Base-by-base conservation (phyloP, 2,113 vertebrate species). In the Gnathonemus echidnorhynchus region DNA sequence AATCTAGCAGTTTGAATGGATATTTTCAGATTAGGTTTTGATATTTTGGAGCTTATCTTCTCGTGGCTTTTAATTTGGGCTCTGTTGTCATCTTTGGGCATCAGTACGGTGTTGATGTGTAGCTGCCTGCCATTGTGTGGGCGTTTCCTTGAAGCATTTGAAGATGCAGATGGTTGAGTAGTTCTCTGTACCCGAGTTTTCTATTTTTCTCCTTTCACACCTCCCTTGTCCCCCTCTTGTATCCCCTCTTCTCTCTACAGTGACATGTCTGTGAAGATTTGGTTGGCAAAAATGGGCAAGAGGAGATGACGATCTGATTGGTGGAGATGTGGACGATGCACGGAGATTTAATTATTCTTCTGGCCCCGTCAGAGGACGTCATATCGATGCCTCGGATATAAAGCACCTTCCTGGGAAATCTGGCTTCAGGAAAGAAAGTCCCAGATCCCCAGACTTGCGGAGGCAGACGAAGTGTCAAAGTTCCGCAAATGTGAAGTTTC, bases 261-360 rank as follows among this genome's bases (percentile, higher is more conserved):
- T 1, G 98, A 99, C 96, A 96, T 96, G 96, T 97, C 96, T 4
- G 98, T 98, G 96, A 99, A 99, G 96, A 95, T 99, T 94, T 99
- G 98, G 98, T 91, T 92, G 89, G 94, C 93, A 62, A 96, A 95
- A 93, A 93, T 95, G 92, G 94, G 93, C 91, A 96, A 93, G 93
- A 95, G 94, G 92, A 96, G 95, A 93, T 96, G 95, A 96, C 91
- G 74, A 83, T 21, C 42, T 66, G 89, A 50, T 52, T 9, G 88
- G 89, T 89, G 52, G 21, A 58, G 83, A 31, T 19, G 66, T 52
- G 35, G 7, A 77, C 45, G 35, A 91, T 66, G 77, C 86, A 62
- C 90, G 31, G 21, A 87, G n/a, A 27, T 49, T 87, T 87, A 52
- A 48, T 31, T 87, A 19, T 56, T 56, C 50, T 52, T 56, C 27